Conservation (phyloP, 2,113 vertebrate genomes). For the Platysteira castanea region DNA sequence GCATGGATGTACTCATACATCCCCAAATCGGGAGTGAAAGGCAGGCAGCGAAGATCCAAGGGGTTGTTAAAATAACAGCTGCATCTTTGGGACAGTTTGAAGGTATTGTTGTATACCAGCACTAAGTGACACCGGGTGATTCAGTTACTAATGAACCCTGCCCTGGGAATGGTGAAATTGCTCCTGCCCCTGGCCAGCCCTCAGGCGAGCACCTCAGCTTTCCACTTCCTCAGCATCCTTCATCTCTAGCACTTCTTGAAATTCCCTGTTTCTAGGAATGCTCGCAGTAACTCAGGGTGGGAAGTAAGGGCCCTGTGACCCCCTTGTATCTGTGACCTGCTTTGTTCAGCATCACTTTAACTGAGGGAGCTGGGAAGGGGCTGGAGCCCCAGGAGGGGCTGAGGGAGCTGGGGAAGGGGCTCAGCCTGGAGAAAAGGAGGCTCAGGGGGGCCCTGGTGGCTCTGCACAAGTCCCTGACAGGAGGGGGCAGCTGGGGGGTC, state of each 20-base stretch:
- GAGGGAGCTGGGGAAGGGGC: neutral
- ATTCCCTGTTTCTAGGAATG: neutral
- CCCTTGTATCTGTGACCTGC: neutral
- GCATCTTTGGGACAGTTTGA: neutral
- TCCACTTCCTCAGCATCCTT: neutral
- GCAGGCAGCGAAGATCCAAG: neutral
- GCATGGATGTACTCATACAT: accelerated
- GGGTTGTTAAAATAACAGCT: neutral
- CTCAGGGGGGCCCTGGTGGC: neutral
- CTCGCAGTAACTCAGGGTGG: neutral
- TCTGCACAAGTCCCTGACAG: neutral
- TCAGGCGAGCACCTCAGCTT: accelerated
- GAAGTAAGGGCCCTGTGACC: neutral
- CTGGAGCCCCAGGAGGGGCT: neutral
- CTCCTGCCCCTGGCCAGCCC: neutral
- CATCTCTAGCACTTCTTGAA: neutral
- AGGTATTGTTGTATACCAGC: accelerated
- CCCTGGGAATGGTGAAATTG: neutral
- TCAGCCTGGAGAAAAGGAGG: neutral
- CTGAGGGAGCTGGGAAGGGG: neutral
- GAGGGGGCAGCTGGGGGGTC: neutral
- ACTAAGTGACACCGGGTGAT: neutral
- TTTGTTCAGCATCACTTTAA: too few relatives aligned
- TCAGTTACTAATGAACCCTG: neutral
- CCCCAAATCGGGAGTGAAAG: neutral